These are phyloP conservation scores for Podocnemis expansa DNA, from an alignment of 2,113 vertebrate genomes.

Conservation along the genomic window DNA sequence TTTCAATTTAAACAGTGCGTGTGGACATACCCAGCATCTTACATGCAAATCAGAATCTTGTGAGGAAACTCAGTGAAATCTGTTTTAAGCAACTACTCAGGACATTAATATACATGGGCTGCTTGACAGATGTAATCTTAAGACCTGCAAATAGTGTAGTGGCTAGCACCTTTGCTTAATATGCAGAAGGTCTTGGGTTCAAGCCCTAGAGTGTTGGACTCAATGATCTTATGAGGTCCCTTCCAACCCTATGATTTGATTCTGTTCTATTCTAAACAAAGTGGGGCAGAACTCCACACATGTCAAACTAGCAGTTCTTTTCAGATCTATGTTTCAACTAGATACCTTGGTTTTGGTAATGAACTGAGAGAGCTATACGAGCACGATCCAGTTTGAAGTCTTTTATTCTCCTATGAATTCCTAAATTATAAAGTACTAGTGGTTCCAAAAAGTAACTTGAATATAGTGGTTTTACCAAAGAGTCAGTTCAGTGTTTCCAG, in stretches of 20 bases:
- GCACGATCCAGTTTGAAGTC: background rate
- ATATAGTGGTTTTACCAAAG: background rate
- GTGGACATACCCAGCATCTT: no score
- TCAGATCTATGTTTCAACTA: conserved; percentile 12
- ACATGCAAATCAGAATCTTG: background rate
- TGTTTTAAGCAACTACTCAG: conserved; percentile 31
- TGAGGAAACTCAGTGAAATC: conserved; percentile 9
- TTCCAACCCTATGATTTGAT: no score
- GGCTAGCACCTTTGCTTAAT: no score
- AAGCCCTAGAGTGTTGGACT: no score
- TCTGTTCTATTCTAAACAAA: no score
- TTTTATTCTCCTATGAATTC: background rate
- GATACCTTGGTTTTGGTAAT: no score
- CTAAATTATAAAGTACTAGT: background rate
- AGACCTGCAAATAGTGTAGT: no score
- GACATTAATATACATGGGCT: conserved; percentile 37
- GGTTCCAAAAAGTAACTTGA: background rate
- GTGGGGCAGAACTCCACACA: conserved; percentile 3
- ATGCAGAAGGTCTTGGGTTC: no score
- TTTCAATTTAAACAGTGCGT: no score
- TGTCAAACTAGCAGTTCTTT: conserved; percentile 17
- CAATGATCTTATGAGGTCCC: no score
- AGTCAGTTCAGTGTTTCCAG: accelerated
- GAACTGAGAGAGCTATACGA: no score
- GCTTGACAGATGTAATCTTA: background rate